phyloP scores from a whole-genome alignment of 2,888 invertebrate species.

The Drosophila algonquin region DNA sequence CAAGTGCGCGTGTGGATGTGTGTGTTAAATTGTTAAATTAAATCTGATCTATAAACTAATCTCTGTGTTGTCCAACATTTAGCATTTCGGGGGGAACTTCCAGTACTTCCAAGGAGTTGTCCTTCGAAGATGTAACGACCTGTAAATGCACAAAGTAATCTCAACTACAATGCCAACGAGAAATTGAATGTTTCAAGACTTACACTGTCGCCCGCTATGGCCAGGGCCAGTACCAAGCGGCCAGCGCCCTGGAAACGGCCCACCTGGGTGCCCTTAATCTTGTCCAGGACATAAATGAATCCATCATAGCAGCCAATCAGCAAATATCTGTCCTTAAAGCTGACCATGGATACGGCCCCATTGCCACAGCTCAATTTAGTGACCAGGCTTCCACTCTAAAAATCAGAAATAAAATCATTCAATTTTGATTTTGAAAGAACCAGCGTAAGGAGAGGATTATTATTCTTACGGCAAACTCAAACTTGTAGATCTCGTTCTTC shows the following conservation, averaged over 20 bases:
- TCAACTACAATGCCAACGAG: neutral
- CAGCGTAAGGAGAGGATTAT: neutral
- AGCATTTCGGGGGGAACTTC: conserved; percentile 85
- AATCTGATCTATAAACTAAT: conserved; percentile 9
- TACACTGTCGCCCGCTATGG: conserved; percentile 88
- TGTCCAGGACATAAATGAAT: conserved; percentile 88
- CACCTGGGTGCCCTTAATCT: conserved; percentile 84
- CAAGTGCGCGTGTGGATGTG: conserved; percentile 10
- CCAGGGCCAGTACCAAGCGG: conserved; percentile 89
- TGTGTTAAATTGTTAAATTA: conserved; percentile 27
- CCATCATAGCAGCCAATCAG: conserved; percentile 92
- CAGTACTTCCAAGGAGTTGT: conserved; percentile 87
- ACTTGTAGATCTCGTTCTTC: conserved; percentile 89
- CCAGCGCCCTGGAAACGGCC: conserved; percentile 89
- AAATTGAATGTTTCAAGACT: neutral
- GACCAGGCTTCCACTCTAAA: conserved; percentile 87
- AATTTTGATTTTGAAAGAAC: neutral
- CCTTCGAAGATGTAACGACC: conserved; percentile 89
- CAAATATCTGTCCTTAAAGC: conserved; percentile 87
- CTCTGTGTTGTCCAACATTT: conserved; percentile 15
- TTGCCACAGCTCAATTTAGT: conserved; percentile 87
- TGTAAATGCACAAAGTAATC: conserved; percentile 63
- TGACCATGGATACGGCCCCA: conserved; percentile 89
- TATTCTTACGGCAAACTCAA: conserved; percentile 89
- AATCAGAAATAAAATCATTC: neutral